These are phyloP conservation scores for Drosophila biarmipes DNA, from an alignment of 1,140 invertebrate species.

Conservation along the genomic window DNA sequence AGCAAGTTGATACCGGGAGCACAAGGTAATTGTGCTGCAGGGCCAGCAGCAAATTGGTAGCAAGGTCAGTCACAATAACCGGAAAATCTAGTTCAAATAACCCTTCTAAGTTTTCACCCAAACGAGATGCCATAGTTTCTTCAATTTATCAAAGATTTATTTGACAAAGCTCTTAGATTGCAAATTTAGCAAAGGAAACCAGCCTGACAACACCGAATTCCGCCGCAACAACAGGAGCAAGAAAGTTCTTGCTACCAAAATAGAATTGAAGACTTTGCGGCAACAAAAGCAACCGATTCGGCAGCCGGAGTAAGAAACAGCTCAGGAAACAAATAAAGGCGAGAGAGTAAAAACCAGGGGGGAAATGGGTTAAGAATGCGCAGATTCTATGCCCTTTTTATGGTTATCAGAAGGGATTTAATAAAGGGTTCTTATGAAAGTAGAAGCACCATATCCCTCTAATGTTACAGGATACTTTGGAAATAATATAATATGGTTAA, in stretches of 20 bases:
- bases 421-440: background rate
- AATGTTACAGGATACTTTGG: too few relatives aligned
- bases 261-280: constrained; percentile 49
- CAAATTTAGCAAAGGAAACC: constrained; percentile 22
- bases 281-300: constrained; percentile 22
- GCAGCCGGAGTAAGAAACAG: constrained; percentile 21
- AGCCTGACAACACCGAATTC: constrained; percentile 10
- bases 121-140: background rate
- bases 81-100: background rate
- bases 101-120: background rate
- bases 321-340: constrained; percentile 57
- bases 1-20: constrained; percentile 52
- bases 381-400: constrained; percentile 2
- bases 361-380: background rate
- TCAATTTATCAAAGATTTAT: constrained; percentile 11
- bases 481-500: too few relatives aligned
- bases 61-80: constrained; percentile 5
- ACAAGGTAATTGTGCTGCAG: constrained; percentile 19
- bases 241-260: constrained; percentile 44
- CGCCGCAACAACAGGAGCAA: constrained; percentile 8
- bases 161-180: constrained; percentile 19
- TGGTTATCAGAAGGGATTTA: background rate
- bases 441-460: background rate
- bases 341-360: constrained; percentile 30
- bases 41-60: constrained; percentile 22